A percentile compares a stretch with the other conserved stretches of the same genome.
phyloP scores from a whole-genome alignment of 2,113 vertebrate genomes.

The Mellivora capensis region DNA sequence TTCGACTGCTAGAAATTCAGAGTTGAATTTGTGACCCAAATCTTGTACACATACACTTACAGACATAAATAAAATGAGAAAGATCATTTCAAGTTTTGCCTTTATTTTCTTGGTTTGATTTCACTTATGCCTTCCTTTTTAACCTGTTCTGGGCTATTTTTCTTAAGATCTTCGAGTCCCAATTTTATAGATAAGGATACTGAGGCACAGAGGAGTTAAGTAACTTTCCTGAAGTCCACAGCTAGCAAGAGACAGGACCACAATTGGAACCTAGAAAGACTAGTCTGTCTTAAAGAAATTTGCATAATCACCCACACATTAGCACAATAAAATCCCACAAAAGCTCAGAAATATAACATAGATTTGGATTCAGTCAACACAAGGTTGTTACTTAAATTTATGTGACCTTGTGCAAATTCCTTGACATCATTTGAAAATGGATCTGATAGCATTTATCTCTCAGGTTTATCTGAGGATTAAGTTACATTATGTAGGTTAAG shows the following conservation, averaged over 20 bases:
- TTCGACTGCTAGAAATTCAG: background rate
- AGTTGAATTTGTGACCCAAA: background rate
- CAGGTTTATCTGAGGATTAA: too few species aligned
- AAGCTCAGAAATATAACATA: background rate
- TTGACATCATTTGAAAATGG: background rate
- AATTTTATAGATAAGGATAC: background rate
- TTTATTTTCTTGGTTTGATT: background rate
- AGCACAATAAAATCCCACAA: background rate
- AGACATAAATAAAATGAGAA: background rate
- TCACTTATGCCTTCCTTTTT: background rate
- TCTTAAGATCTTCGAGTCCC: background rate
- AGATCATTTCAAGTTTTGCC: background rate
- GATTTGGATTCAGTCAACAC: background rate
- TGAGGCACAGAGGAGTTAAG: background rate
- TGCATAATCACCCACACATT: background rate
- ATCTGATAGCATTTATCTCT: background rate
- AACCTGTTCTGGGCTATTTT: background rate
- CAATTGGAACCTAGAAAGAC: background rate
- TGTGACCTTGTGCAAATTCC: background rate
- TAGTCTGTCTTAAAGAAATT: background rate
- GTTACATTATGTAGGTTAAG: too few species aligned
- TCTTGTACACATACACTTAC: background rate
- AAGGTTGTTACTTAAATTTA: background rate
- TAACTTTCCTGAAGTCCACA: background rate
- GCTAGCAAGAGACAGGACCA: background rate